These are phyloP conservation scores for Stichodactyla mertensii DNA, from an alignment of 64 coral and sea anemone species.

Conservation along the genomic window DNA sequence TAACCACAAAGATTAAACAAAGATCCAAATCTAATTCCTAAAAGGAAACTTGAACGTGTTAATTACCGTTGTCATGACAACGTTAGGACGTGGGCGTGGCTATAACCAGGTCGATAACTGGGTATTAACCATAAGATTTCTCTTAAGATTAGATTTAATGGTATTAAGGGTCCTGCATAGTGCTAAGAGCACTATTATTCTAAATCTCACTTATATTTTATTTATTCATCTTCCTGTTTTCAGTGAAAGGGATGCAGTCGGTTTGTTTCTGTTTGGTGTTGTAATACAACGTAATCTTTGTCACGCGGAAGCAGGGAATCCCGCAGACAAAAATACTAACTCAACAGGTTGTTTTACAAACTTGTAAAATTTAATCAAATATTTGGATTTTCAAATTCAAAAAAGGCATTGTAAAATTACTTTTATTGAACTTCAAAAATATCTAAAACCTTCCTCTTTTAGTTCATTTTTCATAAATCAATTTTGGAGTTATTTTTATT, in stretches of 20 bases:
- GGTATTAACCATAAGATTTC: background rate
- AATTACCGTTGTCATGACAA: background rate
- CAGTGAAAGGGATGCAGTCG: background rate
- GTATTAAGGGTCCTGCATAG: too few relatives aligned
- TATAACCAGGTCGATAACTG: background rate
- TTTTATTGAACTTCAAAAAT: too few relatives aligned
- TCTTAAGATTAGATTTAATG: background rate
- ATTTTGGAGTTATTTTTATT: too few relatives aligned
- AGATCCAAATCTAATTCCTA: background rate
- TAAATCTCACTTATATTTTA: background rate
- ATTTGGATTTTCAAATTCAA: background rate
- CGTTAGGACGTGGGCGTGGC: background rate
- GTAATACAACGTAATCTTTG: too few relatives aligned
- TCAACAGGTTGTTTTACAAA: background rate
- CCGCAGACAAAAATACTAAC: background rate
- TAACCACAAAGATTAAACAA: too few relatives aligned
- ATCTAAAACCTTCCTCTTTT: too few relatives aligned
- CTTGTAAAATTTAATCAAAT: background rate
- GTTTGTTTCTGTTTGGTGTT: background rate
- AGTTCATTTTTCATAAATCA: too few relatives aligned
- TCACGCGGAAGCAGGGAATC: background rate
- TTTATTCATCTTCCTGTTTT: background rate
- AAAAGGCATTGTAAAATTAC: too few relatives aligned
- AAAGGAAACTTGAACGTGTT: background rate
- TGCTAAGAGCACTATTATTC: too few relatives aligned